Evolutionary conservation across 1,140 invertebrate genomes (phyloP).

Genomic region (Pectinophora gossypiella): DNA sequence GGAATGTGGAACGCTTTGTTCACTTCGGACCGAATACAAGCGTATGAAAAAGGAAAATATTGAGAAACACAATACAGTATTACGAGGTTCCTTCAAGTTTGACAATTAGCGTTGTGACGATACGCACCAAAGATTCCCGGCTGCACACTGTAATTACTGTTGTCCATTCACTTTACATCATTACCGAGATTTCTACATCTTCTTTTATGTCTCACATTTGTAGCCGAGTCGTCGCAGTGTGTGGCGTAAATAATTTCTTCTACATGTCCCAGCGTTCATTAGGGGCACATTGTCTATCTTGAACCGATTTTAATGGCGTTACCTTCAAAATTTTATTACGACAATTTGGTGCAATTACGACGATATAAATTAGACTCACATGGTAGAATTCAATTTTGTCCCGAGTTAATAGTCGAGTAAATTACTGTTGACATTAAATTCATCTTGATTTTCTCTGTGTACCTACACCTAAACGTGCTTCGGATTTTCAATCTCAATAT

Average conservation of each 20-base stretch:
- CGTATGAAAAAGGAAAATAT: slow-evolving; percentile 4
- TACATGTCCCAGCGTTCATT: slow-evolving; percentile 51
- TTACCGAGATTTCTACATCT: slow-evolving; percentile 54
- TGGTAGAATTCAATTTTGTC: neutral
- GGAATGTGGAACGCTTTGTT: neutral
- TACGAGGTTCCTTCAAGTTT: slow-evolving; percentile 22
- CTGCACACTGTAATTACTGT: slow-evolving; percentile 54
- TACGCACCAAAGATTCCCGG: slow-evolving; percentile 48
- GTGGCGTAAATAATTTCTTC: slow-evolving; percentile 69
- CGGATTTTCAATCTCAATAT: too few species aligned
- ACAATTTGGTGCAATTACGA: slow-evolving; percentile 43
- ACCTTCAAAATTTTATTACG: slow-evolving; percentile 55
- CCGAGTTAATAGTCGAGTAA: neutral
- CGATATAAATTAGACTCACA: slow-evolving; percentile 25
- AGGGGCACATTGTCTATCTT: slow-evolving; percentile 55
- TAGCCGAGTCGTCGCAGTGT: slow-evolving; percentile 34
- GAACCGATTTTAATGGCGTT: slow-evolving; percentile 52
- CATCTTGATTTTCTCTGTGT: too few species aligned
- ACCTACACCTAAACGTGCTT: too few species aligned
- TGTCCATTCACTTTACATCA: slow-evolving; percentile 65
- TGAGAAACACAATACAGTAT: slow-evolving; percentile 11
- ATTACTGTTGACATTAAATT: neutral
- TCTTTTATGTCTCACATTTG: slow-evolving; percentile 49
- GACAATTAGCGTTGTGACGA: slow-evolving; percentile 51
- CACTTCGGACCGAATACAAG: neutral